phyloP scores from a whole-genome alignment of 2,113 vertebrate genomes.

The Saccopteryx bilineata region DNA sequence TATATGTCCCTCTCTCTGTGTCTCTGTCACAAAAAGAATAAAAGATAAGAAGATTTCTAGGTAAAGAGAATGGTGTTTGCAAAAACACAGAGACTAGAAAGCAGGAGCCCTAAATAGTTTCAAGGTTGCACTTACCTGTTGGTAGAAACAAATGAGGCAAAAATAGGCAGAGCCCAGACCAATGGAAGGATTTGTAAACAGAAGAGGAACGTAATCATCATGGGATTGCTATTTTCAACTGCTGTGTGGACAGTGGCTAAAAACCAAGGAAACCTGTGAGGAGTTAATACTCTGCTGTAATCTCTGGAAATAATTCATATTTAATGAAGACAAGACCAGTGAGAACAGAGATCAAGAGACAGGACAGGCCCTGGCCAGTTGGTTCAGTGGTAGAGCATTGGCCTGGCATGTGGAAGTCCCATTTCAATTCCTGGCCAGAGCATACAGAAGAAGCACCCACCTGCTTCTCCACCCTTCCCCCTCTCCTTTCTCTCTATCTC shows the following conservation, averaged over 20 bases:
- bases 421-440: too few relatives aligned
- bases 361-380: too few relatives aligned
- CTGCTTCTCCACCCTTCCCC: too few relatives aligned
- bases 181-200: neutral
- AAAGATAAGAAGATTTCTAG: neutral
- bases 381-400: too few relatives aligned
- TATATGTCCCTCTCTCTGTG: too few relatives aligned
- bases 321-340: too few relatives aligned
- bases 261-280: too few relatives aligned
- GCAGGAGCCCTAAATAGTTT: neutral
- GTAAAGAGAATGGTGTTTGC: neutral
- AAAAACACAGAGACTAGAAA: neutral
- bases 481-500: too few relatives aligned
- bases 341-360: too few relatives aligned
- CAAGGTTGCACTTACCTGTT: neutral
- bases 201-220: neutral
- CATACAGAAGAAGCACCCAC: too few relatives aligned
- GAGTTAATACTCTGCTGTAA: neutral
- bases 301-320: too few relatives aligned
- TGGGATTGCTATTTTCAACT: neutral
- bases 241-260: rapidly evolving
- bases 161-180: neutral
- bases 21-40: neutral
- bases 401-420: too few relatives aligned
- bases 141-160: neutral